Base-by-base conservation (phyloP, 2,888 invertebrate species). In the Ennomos erosarius region DNA sequence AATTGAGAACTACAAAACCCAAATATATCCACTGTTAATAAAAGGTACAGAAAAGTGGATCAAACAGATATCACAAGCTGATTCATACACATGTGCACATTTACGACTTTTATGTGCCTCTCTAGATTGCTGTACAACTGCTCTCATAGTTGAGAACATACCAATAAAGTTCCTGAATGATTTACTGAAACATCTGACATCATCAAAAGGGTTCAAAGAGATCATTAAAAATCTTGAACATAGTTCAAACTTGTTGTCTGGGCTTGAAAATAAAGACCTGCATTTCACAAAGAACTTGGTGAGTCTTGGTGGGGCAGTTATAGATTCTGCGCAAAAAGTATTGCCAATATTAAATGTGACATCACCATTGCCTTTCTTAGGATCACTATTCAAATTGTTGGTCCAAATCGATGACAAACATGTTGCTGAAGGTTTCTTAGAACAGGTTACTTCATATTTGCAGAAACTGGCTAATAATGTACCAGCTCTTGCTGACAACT, bases 401-500 rank as follows among this genome's bases (percentile, higher is more conserved):
- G 72, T 78, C 45, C 67, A 77, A 10, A 64, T 87, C 11, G 80
- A 82, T 58, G 79, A 88, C 45, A 78, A 74, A 65, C 68, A 87
- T 74, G 68, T 93, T 11, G 84, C 88, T 54, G 69, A 84, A 38
- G 53, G 68, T 13, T 93, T 92, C 69, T 69, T 94, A 26, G 76
- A 77, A 75, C 86, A 76, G 70, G 82, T 77, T 49, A 70, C 68
- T 55, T 71, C 69, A n/a, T 94, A 94, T 75, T 75, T 94, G 16
- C 78, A 74, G 52, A 79, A 77, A 51, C 63, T 94, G 11, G 82
- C 85, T 8, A 79, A 75, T 13, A 79, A 65, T 55, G 56, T 68
- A 13, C 88, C 87, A 54, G 86, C 84, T 70, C 80, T 94, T n/a
- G 88, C 86, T 57, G 88, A 88, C 44, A 94, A 94, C 74, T 94